Percentiles rank a stretch among this genome's conserved stretches.
Evolutionary conservation across 1,140 invertebrate genomes (phyloP).

Genomic region (Cherax quadricarinatus): DNA sequence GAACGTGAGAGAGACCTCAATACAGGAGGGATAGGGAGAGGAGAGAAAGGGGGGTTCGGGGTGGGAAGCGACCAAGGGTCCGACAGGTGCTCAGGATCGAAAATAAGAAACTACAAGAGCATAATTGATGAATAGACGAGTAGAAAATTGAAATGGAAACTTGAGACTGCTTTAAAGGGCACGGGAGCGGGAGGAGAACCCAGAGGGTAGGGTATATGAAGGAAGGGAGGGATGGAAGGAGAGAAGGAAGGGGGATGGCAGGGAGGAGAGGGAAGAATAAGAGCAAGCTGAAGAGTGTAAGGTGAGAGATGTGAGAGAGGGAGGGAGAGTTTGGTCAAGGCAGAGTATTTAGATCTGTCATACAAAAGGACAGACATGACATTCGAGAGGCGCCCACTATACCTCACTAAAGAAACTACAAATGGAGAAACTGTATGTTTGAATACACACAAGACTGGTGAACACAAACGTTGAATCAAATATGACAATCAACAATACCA

Average conservation of each 20-base stretch:
- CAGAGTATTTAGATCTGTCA: neutral
- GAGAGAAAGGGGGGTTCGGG: neutral
- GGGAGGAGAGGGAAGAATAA: neutral
- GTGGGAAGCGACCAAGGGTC: no score
- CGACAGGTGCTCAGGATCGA: neutral
- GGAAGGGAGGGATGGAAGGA: neutral
- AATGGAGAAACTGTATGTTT: no score
- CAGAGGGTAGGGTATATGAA: neutral
- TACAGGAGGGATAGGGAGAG: neutral
- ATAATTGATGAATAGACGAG: neutral
- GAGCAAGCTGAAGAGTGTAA: neutral
- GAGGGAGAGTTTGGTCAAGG: neutral
- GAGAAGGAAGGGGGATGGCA: neutral
- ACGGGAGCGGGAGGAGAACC: neutral
- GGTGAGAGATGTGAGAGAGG: neutral
- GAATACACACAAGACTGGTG: no score
- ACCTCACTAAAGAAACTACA: no score
- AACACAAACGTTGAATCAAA: no score
- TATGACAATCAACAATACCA: no score
- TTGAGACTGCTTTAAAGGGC: neutral
- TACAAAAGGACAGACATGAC: no score
- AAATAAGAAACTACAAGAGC: neutral
- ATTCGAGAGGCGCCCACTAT: no score
- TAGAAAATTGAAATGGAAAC: slow-evolving; percentile 2
- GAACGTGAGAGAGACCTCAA: no score